phyloP scores from a whole-genome alignment of 2,888 invertebrate genomes.

The Linnaemya vulpina region DNA sequence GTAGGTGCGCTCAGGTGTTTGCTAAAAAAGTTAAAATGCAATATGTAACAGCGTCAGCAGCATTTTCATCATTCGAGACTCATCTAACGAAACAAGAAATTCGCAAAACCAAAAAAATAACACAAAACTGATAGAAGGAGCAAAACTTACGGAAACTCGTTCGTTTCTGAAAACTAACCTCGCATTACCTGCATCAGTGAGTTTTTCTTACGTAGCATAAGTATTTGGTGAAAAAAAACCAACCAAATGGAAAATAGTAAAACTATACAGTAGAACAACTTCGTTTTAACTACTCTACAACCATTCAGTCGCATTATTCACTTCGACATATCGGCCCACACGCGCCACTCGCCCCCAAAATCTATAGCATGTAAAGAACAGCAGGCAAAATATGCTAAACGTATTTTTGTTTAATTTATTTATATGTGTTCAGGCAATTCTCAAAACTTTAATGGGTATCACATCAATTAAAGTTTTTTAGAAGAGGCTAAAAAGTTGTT shows the following conservation, averaged over 20 bases:
- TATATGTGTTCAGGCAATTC: background rate
- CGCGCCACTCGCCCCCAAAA: background rate
- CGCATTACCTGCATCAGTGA: conserved; percentile 72
- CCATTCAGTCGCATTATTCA: conserved; percentile 24
- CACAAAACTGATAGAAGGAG: conserved; percentile 7
- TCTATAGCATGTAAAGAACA: background rate
- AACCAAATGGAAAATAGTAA: background rate
- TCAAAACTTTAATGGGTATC: background rate
- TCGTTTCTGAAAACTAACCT: conserved; percentile 57
- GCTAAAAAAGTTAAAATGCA: conserved; percentile 16
- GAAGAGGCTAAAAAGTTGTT: background rate
- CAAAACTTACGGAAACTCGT: background rate
- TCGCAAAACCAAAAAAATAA: conserved; percentile 24
- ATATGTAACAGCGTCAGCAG: conserved; percentile 32
- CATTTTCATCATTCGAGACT: conserved; percentile 10
- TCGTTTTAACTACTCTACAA: conserved; percentile 50
- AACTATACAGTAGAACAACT: conserved; percentile 38
- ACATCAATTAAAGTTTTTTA: background rate
- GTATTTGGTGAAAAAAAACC: background rate
- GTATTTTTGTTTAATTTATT: background rate
- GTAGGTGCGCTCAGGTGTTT: background rate
- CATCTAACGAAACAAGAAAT: conserved; percentile 3
- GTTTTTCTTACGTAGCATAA: conserved; percentile 19
- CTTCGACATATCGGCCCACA: background rate
- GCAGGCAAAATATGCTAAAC: background rate